Evolutionary conservation across 2,888 invertebrate species (phyloP), one percentile per base, ranked within the genome.

Genomic region (Drosophila paramelanica): DNA sequence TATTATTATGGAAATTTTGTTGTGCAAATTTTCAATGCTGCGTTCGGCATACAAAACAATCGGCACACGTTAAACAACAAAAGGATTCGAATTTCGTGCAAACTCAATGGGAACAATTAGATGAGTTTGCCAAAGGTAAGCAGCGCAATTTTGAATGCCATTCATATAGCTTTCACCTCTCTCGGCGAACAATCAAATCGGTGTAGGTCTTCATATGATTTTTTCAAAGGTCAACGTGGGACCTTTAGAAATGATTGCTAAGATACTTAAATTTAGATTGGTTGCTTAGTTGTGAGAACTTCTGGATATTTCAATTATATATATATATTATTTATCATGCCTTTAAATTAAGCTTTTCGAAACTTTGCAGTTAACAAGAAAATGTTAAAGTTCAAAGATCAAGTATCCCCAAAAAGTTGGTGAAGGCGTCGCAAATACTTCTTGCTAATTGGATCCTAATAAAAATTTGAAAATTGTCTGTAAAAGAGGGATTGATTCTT

Each of bases 11-110:
- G 60, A 73, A 67, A 82, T 86, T 88, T 88, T 77, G 80, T 71
- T 83, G 87, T 79, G 86, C 60, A 86, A 82, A 83, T 79, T 83
- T 83, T 64, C 25, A 86, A 59, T 60, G 86, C 74, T 53, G 66
- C 72, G 70, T 25, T 66, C 57, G 52, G 87, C 89, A 83, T 83
- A 86, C 87, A 83, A 84, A 82, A 76, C 78, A 70, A 68, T 58
- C 33, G 69, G 59, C 52, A 64, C 57, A 62, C 59, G 64, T 38
- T 42, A 47, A 68, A 65, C 55, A 60, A 73, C 76, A 84, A 88
- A 82, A 65, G 82, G 67, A 79, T 69, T 76, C 58, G 38, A 25
- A 41, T 55, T 45, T 49, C 42, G 17, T 41, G 51, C 39, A 43
- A 64, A 36, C 51, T 68, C 58, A 46, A 78, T 59, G 74, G 69